Conservation (phyloP, 2,888 invertebrate species). For the Hirtodrosophila histrioides region DNA sequence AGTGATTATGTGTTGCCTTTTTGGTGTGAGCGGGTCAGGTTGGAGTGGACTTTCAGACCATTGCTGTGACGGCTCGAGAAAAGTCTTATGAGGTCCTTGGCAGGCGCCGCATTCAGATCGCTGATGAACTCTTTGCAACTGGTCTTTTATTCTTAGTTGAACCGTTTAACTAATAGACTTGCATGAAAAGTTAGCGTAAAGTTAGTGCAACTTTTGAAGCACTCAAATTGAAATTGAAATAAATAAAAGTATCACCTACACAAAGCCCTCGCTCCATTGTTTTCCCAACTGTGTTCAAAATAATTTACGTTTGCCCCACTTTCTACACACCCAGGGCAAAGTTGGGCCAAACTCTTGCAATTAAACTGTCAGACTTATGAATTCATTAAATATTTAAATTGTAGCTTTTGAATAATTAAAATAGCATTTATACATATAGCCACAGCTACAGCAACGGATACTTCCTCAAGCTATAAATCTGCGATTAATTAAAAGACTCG, state of each 20-base stretch:
- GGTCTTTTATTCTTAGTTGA: neutral
- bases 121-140: too few relatives aligned
- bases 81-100: too few relatives aligned
- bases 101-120: too few relatives aligned
- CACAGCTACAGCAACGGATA: constrained; percentile 12
- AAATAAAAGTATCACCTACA: constrained; percentile 52
- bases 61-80: too few relatives aligned
- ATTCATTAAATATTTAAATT: constrained; percentile 80
- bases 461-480: constrained; percentile 69
- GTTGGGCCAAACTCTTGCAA: constrained; percentile 74
- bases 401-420: constrained; percentile 80
- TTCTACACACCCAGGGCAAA: constrained; percentile 35
- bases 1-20: too few relatives aligned
- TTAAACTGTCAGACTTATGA: constrained; percentile 81
- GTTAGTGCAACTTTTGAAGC: constrained; percentile 4
- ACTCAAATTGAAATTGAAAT: constrained; percentile 52
- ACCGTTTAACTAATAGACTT: constrained; percentile 13
- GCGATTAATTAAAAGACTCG: constrained; percentile 72
- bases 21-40: too few relatives aligned
- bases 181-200: neutral
- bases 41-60: too few relatives aligned
- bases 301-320: constrained; percentile 11
- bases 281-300: constrained; percentile 4
- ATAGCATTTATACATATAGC: constrained; percentile 65
- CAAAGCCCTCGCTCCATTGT: neutral